Base-by-base conservation (phyloP, 2,888 invertebrate genomes). In the Drosophila antonietae region DNA sequence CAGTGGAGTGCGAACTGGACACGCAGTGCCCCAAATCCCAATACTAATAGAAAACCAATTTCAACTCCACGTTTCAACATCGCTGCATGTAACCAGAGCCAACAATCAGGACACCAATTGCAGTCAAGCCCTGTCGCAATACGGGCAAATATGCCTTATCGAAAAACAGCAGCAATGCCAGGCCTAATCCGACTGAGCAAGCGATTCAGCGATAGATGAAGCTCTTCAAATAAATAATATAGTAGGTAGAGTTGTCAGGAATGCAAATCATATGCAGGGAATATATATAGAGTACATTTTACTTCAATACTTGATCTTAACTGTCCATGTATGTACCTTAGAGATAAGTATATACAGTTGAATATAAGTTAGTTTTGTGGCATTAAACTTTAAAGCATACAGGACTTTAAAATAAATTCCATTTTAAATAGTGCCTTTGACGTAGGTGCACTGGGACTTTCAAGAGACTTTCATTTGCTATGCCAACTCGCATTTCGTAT, bases 11-110 rank as follows among this genome's bases (percentile, higher is more conserved):
- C 14, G 33, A 51, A 14, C 33, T 51, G 51, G 51, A 51, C 51
- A 35, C 51, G 51, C 51, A 51, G 51, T 20, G 51, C 7, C 33
- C 51, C 51, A 51, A 51, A 51, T 51, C 51, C 33, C 33, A 35
- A 35, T 20, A 7, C 33, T 35, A 51, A 51, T 51, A 35, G 33
- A 12, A 51, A 51, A 18, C 18, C 51, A 18, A 51, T 35, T 51
- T 35, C 0, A 33, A 14, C 2, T 28, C 33, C 18, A 35, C 14
- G 49, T 0, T 1, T n/a, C 49, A 6, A 49, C 31, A 12, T n/a
- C 31, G 49, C 49, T 33, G 49, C 49, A 33, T 31, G 49, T 12
- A 33, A 12, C 31, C 31, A 49, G 31, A 18, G 0, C 49, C 49
- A 9, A 14, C 4, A 35, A 51, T 35, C 33, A 35, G 51, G 18